These are phyloP conservation scores for Pongo pygmaeus DNA, from an alignment of 2,113 vertebrate species.

Conservation along the genomic window DNA sequence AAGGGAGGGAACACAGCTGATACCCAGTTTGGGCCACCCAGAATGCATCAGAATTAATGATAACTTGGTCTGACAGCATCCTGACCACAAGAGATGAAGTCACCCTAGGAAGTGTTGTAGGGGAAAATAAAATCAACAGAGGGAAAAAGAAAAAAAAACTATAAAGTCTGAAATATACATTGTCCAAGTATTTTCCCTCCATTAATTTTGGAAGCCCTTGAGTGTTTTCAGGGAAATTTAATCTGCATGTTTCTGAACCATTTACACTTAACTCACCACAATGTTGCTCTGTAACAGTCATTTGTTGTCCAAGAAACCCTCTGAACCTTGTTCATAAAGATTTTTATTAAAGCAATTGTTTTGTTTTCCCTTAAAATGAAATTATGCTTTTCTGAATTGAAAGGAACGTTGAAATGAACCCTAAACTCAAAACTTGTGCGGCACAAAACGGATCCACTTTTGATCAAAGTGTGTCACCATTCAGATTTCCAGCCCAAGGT, in stretches of 20 bases:
- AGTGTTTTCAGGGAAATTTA: conserved; percentile 69
- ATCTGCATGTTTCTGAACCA: conserved; percentile 73
- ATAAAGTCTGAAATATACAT: conserved; percentile 38
- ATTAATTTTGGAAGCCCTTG: conserved; percentile 63
- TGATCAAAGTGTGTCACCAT: not conserved
- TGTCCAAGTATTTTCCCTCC: conserved; percentile 16
- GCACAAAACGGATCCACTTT: not conserved
- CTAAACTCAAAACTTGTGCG: not conserved
- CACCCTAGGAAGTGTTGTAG: conserved; percentile 56
- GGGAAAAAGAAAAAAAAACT: not conserved
- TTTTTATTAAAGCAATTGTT: conserved; percentile 56
- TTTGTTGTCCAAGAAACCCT: conserved; percentile 50
- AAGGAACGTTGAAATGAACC: conserved; percentile 56
- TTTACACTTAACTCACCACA: conserved; percentile 70
- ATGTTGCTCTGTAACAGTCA: not conserved
- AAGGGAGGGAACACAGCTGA: not conserved
- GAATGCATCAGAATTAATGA: conserved; percentile 59
- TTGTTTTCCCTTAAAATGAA: conserved; percentile 66
- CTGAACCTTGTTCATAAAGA: conserved; percentile 40
- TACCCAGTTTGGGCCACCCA: conserved; percentile 58
- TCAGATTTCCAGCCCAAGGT: not conserved
- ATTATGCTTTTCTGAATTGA: conserved; percentile 52
- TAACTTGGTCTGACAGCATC: conserved; percentile 36
- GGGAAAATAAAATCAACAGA: conserved; percentile 69
- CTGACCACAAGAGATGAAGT: conserved; percentile 73